Evolutionary conservation across 1,140 invertebrate species (phyloP), one percentile per base, ranked within the genome.

Genomic region (Drosophila lacertosa): DNA sequence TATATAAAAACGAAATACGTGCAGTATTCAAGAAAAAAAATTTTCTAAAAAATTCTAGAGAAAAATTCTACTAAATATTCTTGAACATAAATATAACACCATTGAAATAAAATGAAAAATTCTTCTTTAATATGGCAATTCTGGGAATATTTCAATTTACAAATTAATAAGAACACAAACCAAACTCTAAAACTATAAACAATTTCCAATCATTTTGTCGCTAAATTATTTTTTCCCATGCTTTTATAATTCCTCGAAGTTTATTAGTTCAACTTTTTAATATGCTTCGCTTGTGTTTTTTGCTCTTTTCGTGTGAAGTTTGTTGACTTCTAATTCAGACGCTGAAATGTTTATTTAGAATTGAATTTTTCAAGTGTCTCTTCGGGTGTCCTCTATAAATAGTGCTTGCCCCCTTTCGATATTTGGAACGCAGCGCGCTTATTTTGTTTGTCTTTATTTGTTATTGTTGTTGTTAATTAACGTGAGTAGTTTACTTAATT

Each of bases 401-500:
- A 84, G 78, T 26, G 9, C 9, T 40, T 65, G 54, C 39, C 40
- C 53, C 37, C 33, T 62, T 75, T 67, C 18, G 45, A 44, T 45
- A 51, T 37, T 51, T 42, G 40, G 15, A 15, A 15, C 22, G 15
- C 11, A 16, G 32, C 13, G 53, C 33, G 16, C 37, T 37, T 67
- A 59, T 58, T 74, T 82, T 88, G 74, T 88, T 89, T 88, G 78
- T 65, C 71, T 78, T 78, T 68, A 54, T 74, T 77, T 37, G 32
- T 53, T 44, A 20, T 45, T 45, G 44, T 24, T 54, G 51, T 15
- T 40, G 82, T 89, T 88, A 88, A 88, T 89, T 89, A 88, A 82
- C 74, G 75, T 59, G 71, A 89, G 83, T 78, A 88, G 82, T 88
- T 88, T 88, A 71, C 78, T 76, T 82, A 88, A 88, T 88, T 88